These are phyloP conservation scores for Plusia festucae DNA, from an alignment of 2,888 invertebrate genomes.

Conservation along the genomic window DNA sequence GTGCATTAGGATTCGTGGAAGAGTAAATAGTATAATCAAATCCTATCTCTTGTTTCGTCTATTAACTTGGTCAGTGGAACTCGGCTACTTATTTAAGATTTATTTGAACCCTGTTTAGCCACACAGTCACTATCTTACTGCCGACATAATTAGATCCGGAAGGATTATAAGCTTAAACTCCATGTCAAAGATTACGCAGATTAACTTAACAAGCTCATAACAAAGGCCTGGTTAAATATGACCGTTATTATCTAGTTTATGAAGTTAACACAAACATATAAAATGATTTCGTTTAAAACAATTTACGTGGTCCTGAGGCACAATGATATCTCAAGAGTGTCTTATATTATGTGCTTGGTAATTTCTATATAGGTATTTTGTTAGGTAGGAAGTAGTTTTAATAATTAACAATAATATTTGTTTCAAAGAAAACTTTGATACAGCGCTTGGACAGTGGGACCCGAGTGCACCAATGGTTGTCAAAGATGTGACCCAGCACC, in stretches of 20 bases:
- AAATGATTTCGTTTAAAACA: neutral
- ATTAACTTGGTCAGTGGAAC: neutral
- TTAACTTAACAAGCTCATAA: constrained; percentile 2
- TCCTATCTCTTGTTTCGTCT: neutral
- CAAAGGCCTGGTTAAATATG: neutral
- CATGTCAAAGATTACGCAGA: constrained; percentile 4
- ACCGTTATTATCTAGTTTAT: neutral
- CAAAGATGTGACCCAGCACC: no score
- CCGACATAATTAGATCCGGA: constrained; percentile 1
- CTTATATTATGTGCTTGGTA: no score
- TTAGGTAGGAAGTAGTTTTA: no score
- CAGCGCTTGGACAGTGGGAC: no score
- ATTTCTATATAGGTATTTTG: no score
- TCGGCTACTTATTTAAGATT: neutral
- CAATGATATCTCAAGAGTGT: no score
- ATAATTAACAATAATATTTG: no score
- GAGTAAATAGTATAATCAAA: no score
- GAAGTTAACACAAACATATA: neutral
- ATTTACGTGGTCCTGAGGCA: neutral
- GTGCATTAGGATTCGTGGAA: no score
- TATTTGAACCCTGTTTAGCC: constrained; percentile 1
- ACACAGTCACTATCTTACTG: neutral
- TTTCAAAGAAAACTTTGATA: no score
- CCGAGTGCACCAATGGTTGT: no score
- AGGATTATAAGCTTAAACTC: neutral